A percentile compares a stretch with the other conserved stretches of the same genome.
These are phyloP conservation scores for Scaptomyza caliginosa DNA, from an alignment of 2,888 invertebrate species.

Conservation along the genomic window DNA sequence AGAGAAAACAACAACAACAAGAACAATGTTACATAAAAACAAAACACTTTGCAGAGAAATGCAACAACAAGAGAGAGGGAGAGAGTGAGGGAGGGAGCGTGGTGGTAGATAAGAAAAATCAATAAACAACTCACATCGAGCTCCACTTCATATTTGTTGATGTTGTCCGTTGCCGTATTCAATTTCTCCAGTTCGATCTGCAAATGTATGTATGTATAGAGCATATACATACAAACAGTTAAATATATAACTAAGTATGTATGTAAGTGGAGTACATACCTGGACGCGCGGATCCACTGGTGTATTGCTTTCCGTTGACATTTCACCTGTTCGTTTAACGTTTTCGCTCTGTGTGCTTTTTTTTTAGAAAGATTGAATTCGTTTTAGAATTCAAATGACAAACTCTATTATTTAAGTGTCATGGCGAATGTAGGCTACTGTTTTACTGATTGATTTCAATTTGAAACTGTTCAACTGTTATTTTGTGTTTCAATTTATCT, in stretches of 20 bases:
- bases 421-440: conserved; percentile 23
- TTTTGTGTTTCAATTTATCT: conserved; percentile 26
- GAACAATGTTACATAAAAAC: conserved; percentile 34
- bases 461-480: neutral
- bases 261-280: conserved; percentile 84
- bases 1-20: neutral
- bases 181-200: conserved; percentile 94
- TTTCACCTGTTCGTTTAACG: conserved; percentile 47
- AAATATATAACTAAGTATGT: neutral
- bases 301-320: conserved; percentile 86
- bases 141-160: conserved; percentile 95
- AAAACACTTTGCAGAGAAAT: conserved; percentile 1
- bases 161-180: conserved; percentile 96
- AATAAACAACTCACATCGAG: conserved; percentile 87
- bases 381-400: conserved; percentile 11
- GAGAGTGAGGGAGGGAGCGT: conserved; percentile 11
- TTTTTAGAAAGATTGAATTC: conserved; percentile 13
- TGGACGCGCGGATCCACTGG: conserved; percentile 92
- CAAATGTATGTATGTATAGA: neutral
- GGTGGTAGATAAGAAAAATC: conserved; percentile 49
- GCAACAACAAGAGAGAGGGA: neutral
- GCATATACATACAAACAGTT: neutral
- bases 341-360: conserved; percentile 10
- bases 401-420: conserved; percentile 19
- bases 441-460: conserved; percentile 1